A percentile compares a stretch with the other conserved stretches of the same genome.
phyloP scores from a whole-genome alignment of 2,113 vertebrate species.

The Halcyon senegalensis region DNA sequence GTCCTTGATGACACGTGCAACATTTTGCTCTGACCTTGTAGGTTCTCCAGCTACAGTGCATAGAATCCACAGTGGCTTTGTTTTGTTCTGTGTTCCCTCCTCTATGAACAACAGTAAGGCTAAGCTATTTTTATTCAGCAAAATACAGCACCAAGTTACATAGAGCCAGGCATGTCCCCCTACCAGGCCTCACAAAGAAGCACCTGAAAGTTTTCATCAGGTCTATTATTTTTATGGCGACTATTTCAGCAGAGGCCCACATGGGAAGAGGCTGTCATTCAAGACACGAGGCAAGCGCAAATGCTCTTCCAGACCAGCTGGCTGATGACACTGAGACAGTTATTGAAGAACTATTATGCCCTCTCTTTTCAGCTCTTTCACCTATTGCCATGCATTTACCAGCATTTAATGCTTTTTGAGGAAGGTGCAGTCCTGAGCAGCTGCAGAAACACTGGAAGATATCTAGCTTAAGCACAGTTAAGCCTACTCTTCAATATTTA shows the following conservation, averaged over 20 bases:
- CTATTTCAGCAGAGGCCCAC: not conserved
- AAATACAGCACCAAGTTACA: not conserved
- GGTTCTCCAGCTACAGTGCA: not conserved
- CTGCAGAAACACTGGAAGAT: not conserved
- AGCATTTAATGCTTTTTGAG: not conserved
- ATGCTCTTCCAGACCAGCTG: not conserved
- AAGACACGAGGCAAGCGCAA: not conserved
- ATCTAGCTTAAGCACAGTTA: not conserved
- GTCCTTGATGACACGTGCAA: not conserved
- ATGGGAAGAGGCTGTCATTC: not conserved
- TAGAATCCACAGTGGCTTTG: not conserved
- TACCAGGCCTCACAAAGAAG: not conserved
- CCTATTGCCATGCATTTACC: not conserved
- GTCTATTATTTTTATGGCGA: not conserved
- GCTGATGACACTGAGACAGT: not conserved
- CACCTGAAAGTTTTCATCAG: not conserved
- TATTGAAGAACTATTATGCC: not conserved
- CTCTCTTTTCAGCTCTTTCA: not conserved
- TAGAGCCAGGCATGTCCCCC: not conserved
- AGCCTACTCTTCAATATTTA: not conserved
- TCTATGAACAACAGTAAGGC: not conserved
- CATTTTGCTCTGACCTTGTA: no score
- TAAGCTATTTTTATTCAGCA: not conserved
- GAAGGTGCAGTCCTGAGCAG: not conserved
- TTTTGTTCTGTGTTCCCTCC: not conserved